phyloP scores from a whole-genome alignment of 2,113 vertebrate genomes.

The Cyprinodon brontotheroides region DNA sequence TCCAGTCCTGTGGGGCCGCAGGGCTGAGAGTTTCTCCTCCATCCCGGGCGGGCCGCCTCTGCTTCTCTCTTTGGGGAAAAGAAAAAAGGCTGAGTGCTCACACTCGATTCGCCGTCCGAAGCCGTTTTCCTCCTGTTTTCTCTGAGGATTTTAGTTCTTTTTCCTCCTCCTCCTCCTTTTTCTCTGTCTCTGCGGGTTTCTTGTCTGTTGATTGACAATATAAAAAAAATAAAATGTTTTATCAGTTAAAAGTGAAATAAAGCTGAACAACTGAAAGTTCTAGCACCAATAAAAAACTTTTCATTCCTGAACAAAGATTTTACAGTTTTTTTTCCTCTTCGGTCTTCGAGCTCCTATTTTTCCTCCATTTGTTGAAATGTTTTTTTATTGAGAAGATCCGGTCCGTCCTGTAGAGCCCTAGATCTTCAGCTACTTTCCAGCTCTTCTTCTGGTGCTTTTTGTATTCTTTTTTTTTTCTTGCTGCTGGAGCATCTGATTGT shows the following conservation, averaged over 20 bases:
- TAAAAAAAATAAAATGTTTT: constrained; percentile 4
- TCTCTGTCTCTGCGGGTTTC: not conserved
- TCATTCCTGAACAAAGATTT: not conserved
- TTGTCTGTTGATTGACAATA: not conserved
- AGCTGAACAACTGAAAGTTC: constrained; percentile 30
- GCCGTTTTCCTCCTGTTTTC: constrained; percentile 39
- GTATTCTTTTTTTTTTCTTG: not conserved
- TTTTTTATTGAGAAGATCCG: not conserved
- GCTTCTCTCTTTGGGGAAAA: constrained; percentile 66
- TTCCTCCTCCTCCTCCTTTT: constrained; percentile 22
- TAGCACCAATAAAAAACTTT: constrained; percentile 10
- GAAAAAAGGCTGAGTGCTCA: constrained; percentile 51
- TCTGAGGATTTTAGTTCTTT: constrained; percentile 64
- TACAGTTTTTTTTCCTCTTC: not conserved
- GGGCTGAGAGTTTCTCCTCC: constrained; percentile 71
- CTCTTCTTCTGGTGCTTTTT: not conserved
- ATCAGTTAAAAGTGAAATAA: constrained; percentile 23
- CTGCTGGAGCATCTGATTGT: not conserved
- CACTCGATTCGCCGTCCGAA: constrained; percentile 43
- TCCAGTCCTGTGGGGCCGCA: constrained; percentile 74
- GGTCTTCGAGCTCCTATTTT: not conserved
- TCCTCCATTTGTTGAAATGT: not conserved
- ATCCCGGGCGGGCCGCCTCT: constrained; percentile 40
- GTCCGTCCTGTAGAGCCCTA: not conserved
- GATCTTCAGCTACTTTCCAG: constrained; percentile 5